phyloP scores from a whole-genome alignment of 2,888 invertebrate species.

The Drosophila glabriapex region DNA sequence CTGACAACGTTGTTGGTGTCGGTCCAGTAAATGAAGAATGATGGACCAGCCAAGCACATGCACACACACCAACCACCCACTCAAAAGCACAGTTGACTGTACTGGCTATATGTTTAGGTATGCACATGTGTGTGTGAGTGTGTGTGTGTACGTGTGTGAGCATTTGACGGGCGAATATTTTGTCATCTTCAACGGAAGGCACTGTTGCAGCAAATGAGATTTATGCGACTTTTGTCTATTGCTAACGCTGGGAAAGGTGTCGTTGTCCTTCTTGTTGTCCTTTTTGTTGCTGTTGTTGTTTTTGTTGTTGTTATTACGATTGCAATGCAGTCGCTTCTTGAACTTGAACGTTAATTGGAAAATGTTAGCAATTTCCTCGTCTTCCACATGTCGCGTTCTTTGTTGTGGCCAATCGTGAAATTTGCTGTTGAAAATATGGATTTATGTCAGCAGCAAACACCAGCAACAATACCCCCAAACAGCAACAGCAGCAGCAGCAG shows the following conservation, averaged over 20 bases:
- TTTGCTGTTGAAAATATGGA: constrained; percentile 77
- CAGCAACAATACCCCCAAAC: constrained; percentile 25
- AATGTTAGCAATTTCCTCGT: constrained; percentile 69
- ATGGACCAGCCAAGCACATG: constrained; percentile 61
- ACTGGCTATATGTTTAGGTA: constrained; percentile 11
- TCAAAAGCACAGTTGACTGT: constrained; percentile 33
- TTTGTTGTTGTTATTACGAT: constrained; percentile 10
- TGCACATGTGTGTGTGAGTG: too few species aligned
- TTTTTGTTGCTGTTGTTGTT: not conserved
- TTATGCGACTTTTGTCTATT: constrained; percentile 60
- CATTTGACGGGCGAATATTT: constrained; percentile 56
- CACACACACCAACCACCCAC: constrained; percentile 5
- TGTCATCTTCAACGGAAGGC: constrained; percentile 69
- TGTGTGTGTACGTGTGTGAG: not conserved
- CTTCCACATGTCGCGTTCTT: constrained; percentile 46
- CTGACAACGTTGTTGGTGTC: constrained; percentile 71
- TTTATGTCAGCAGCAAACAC: constrained; percentile 71
- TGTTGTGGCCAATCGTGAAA: constrained; percentile 72
- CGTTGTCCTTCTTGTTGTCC: constrained; percentile 3
- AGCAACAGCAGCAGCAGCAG: constrained; percentile 25
- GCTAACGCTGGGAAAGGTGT: constrained; percentile 23
- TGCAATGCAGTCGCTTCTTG: constrained; percentile 41
- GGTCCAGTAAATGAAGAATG: constrained; percentile 80
- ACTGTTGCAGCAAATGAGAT: constrained; percentile 64
- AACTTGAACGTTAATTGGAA: constrained; percentile 77